These are phyloP conservation scores for Erpobdella octoculata DNA, from an alignment of 2,888 invertebrate species.

Conservation along the genomic window DNA sequence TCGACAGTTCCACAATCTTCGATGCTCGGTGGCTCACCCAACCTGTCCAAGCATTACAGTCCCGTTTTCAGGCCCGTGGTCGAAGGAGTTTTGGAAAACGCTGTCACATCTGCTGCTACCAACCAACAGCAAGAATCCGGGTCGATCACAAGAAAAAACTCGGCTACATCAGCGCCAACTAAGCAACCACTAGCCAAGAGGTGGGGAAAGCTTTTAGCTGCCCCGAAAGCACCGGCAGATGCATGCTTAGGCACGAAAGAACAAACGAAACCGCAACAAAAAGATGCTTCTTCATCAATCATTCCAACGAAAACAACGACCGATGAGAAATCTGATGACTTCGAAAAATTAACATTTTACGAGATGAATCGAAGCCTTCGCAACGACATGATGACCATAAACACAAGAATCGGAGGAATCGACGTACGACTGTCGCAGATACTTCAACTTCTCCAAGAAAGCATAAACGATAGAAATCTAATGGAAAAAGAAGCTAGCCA, in stretches of 20 bases:
- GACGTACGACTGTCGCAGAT: not conserved
- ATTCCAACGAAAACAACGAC: too few species aligned
- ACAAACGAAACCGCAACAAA: not conserved
- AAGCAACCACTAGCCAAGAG: not conserved
- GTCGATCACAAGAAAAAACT: not conserved
- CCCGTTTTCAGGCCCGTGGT: not conserved
- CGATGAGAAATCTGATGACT: too few species aligned
- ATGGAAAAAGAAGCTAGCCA: not conserved
- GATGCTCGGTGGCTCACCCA: not conserved
- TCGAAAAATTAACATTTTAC: not conserved
- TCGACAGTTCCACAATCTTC: not conserved
- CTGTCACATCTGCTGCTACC: not conserved
- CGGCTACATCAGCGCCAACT: not conserved
- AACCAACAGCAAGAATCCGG: not conserved
- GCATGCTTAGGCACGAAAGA: not conserved
- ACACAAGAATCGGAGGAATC: constrained; percentile 1
- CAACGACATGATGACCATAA: constrained; percentile 2
- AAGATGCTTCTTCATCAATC: too few species aligned
- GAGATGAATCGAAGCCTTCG: constrained; percentile 5
- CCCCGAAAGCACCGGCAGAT: not conserved
- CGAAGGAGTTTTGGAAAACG: too few species aligned
- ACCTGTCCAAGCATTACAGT: not conserved
- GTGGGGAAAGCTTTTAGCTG: not conserved
- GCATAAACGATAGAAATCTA: not conserved
- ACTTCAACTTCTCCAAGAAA: not conserved